Evolutionary conservation across 2,888 invertebrate genomes (phyloP), one percentile per base, ranked within the genome.

Genomic region (Idaea straminata): DNA sequence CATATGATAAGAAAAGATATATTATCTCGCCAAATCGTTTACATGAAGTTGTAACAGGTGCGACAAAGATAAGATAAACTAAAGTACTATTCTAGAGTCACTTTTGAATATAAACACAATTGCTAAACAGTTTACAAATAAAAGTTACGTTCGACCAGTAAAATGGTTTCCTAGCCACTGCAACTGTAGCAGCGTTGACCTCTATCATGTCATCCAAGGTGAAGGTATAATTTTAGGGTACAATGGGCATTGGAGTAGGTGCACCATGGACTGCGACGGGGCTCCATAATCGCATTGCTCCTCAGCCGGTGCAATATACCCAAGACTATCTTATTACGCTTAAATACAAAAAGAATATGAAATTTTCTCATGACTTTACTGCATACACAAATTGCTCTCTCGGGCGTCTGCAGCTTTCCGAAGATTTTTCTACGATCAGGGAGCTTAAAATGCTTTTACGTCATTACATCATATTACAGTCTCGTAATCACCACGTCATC

Each of bases 381-480:
- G 62, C 68, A 65, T 64, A 63, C 60, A 64, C 62, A 64, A 67
- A 68, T 67, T 68, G 63, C 65, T 64, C 65, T 68, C 75, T 72
- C 69, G 69, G 65, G 72, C 67, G 64, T 64, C 70, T 70, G 47
- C 47, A 47, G 47, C 25, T 47, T 72, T 73, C 72, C 61, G 62
- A 69, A 64, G 69, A 72, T 73, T 72, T 69, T 71, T 69, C 69
- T 65, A 68, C 66, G 65, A 70, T 69, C 76, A 65, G 73, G 72
- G 77, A 77, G 74, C 78, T 74, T 77, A 80, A 76, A 83, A 83
- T 78, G 78, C 74, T 82, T 83, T 84, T 79, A 81, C 77, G 77
- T 80, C 82, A 83, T 85, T 83, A 84, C 76, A 70, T 72, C 74
- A 73, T 80, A 83, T 77, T 77, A 82, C 75, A 65, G 68, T 70